Evolutionary conservation across 2,797 vertebrate genomes (phyloP), one percentile per base, ranked within the genome.

Genomic region (Choloepus didactylus): DNA sequence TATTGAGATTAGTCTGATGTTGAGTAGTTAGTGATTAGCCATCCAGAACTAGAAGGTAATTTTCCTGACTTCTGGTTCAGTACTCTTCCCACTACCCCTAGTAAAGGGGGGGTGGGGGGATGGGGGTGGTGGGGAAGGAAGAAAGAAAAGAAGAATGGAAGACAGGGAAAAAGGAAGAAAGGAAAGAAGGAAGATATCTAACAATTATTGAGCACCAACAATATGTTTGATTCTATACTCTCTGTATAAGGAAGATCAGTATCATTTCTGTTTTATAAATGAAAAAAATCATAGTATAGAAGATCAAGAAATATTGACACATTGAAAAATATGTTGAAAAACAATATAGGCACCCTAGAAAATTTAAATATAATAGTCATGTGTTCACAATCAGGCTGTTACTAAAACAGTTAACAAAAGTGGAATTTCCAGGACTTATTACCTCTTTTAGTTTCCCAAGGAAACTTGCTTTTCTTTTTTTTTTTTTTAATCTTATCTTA

Each of bases 211-310:
- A 70, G 54, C n/a, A 38, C 6, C 44, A 87, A 44, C 64, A 5
- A 31, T 29, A 27, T 15, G 46, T 59, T 75, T 44, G 23, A 77
- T n/a, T 67, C 91, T 89, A 77, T 3, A 18, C 9, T 69, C n/a
- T 92, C 44, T 76, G 8, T 38, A 21, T 38, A 8, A 83, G 49
- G 29, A 84, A 88, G 23, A 91, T 38, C 51, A 91, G 6, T 56
- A 59, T 75, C 21, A 23, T 91, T 44, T 96, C 23, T 89, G 21
- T 41, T 91, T 95, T 67, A 38, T 72, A 59, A 66, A 56, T 54
- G 49, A 96, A 89, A 49, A 56, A 95, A 93, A 64, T 77, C 27
- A 62, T 41, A 14, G 51, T 66, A n/a, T 21, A 90, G 79, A 67
- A 93, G 77, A 59, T 56, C 18, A 75, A 76, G 38, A 27, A 44